A percentile compares a stretch with the other conserved stretches of the same genome.
These are phyloP conservation scores for Nomada lathburiana DNA, from an alignment of 2,888 invertebrate species.

Conservation along the genomic window DNA sequence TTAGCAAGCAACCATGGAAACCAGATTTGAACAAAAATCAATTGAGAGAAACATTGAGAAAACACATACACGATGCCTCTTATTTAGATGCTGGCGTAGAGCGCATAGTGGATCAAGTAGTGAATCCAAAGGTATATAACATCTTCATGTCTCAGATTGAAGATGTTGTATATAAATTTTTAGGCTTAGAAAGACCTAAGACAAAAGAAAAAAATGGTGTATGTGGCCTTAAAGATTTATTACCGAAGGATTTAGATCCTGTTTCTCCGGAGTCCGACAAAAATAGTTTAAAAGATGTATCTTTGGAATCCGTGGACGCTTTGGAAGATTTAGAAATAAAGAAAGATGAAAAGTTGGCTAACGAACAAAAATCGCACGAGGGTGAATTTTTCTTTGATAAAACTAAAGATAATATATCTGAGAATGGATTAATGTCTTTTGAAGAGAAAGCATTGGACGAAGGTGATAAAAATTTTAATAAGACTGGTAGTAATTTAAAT, in stretches of 20 bases:
- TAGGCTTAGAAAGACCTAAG: conserved; percentile 92
- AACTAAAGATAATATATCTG: conserved; percentile 67
- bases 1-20: conserved; percentile 93
- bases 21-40: conserved; percentile 96
- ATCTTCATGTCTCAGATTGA: conserved; percentile 96
- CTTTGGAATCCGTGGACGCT: conserved; percentile 79
- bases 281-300: conserved; percentile 85
- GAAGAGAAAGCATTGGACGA: conserved; percentile 68
- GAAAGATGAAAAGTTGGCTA: conserved; percentile 63
- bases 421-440: conserved; percentile 86
- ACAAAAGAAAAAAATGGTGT: conserved; percentile 79
- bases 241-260: conserved; percentile 92
- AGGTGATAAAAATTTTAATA: conserved; percentile 49
- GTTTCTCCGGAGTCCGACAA: conserved; percentile 92
- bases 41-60: conserved; percentile 93
- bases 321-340: conserved; percentile 66
- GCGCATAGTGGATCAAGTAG: conserved; percentile 97
- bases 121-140: conserved; percentile 95
- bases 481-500: conserved; percentile 64
- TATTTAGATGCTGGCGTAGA: conserved; percentile 96
- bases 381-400: conserved; percentile 48
- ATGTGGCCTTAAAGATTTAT: conserved; percentile 85
- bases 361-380: conserved; percentile 34
- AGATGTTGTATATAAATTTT: conserved; percentile 94
- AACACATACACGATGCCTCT: conserved; percentile 95